These are phyloP conservation scores for Archaeoteleia sp. DNA, from an alignment of 2,888 invertebrate genomes.

Conservation along the genomic window DNA sequence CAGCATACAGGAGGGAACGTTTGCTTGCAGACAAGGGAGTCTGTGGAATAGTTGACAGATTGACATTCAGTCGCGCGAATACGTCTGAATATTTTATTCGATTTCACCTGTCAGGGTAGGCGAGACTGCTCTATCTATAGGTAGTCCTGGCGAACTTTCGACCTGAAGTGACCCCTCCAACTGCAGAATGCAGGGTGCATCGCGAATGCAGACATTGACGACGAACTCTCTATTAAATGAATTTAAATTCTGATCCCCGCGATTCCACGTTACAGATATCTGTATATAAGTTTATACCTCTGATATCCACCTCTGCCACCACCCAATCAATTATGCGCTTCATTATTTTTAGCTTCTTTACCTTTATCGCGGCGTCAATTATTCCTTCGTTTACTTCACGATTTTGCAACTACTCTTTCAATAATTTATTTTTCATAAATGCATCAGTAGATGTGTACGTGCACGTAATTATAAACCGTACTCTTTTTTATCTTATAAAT, in stretches of 20 bases:
- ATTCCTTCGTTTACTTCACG: background rate
- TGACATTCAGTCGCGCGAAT: slow-evolving; percentile 74
- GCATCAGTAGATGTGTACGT: no score
- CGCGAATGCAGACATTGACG: slow-evolving; percentile 13
- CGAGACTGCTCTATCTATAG: slow-evolving; percentile 62
- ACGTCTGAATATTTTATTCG: slow-evolving; percentile 73
- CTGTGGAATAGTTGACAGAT: slow-evolving; percentile 69
- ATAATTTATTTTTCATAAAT: no score
- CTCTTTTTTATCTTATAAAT: no score
- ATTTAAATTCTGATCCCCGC: slow-evolving; percentile 11
- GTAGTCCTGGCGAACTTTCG: slow-evolving; percentile 74
- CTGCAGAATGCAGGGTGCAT: slow-evolving; percentile 38
- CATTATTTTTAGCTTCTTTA: slow-evolving; percentile 4
- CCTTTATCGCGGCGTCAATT: background rate
- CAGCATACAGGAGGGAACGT: slow-evolving; percentile 35
- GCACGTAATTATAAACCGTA: no score
- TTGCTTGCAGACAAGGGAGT: slow-evolving; percentile 39
- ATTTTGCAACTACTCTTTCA: no score
- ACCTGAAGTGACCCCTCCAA: slow-evolving; percentile 70
- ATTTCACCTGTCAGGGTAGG: slow-evolving; percentile 72
- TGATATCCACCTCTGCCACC: background rate
- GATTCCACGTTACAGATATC: slow-evolving; percentile 34
- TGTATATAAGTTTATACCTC: slow-evolving; percentile 13
- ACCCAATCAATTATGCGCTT: slow-evolving; percentile 19
- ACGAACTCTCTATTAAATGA: slow-evolving; percentile 25